Evolutionary conservation across 2,113 vertebrate species (phyloP), one percentile per base, ranked within the genome.

Genomic region (Saguinus midas): DNA sequence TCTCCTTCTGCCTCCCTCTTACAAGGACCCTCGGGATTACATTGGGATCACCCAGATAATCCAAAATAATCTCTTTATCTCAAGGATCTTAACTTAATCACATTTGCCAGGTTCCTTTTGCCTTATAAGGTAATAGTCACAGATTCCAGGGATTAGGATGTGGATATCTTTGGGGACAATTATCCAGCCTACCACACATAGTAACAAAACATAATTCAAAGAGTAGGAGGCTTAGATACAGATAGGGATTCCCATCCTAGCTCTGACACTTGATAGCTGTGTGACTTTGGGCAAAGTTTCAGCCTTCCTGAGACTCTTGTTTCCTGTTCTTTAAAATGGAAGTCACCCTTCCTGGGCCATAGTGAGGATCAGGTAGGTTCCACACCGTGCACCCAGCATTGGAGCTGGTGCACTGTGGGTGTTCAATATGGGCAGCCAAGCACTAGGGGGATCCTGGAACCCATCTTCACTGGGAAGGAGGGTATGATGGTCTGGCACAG

Each of bases 361-460:
- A 8, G 17, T 80, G 64, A 93, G 75, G 10, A 27, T 66, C 32
- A 29, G 43, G 21, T 32, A 17, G 0, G 4, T 32, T 3, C 58
- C 7, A 0, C 27, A 25, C 2, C 6, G 1, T 61, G 43, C 27
- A 21, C 8, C 25, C 79, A 57, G n/a, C 3, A 7, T 5, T 20
- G 8, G 12, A 57, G 58, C 68, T 50, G 3, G 18, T 27, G 10
- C 18, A 16, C 40, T 0, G 13, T 23, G 35, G 52, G 16, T 92
- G 50, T 14, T 91, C 58, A 11, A 7, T 3, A 8, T 7, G 43
- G 85, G 50, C 32, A 70, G 37, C 75, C 45, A 11, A 52, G 27
- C 7, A 12, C 37, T 6, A 1, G 13, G 76, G 23, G 37, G 61
- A 45, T 66, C 48, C 40, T 35, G 1, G 35, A 23, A 48, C 80